Evolutionary conservation across 2,113 vertebrate genomes (phyloP).

Genomic region (Cacatua alba): DNA sequence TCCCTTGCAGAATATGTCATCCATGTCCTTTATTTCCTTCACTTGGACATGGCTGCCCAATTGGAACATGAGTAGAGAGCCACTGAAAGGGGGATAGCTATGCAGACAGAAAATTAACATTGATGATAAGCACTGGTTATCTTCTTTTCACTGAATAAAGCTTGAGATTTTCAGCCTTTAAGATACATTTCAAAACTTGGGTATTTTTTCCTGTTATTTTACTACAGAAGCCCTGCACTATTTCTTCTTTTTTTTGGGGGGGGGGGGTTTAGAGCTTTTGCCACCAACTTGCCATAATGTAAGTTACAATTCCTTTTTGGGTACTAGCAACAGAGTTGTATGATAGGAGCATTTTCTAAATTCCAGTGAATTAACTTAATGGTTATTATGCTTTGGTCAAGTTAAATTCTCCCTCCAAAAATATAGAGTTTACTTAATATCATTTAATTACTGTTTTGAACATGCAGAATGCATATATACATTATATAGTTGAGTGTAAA

Average conservation of each 20-base stretch:
- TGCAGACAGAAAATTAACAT: background rate
- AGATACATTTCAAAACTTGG: background rate
- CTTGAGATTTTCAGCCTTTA: background rate
- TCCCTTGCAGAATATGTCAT: background rate
- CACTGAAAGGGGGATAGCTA: background rate
- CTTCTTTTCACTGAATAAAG: background rate
- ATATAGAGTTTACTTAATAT: background rate
- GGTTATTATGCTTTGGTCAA: background rate
- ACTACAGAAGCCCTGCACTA: background rate
- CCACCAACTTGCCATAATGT: background rate
- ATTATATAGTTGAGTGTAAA: background rate
- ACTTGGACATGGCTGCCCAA: background rate
- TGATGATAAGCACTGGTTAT: background rate
- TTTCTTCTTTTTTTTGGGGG: background rate
- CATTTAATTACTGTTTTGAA: conserved; percentile 5
- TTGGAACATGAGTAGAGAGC: background rate
- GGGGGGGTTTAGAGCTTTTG: background rate
- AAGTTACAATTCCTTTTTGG: background rate
- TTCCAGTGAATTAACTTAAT: background rate
- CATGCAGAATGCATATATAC: background rate
- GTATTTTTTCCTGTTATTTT: background rate
- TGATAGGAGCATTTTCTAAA: background rate
- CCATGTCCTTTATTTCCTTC: background rate
- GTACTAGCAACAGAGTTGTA: background rate
- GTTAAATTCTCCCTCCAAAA: background rate